These are phyloP conservation scores for Archaeoteleia sp. DNA, from an alignment of 2,888 invertebrate genomes.

Conservation along the genomic window DNA sequence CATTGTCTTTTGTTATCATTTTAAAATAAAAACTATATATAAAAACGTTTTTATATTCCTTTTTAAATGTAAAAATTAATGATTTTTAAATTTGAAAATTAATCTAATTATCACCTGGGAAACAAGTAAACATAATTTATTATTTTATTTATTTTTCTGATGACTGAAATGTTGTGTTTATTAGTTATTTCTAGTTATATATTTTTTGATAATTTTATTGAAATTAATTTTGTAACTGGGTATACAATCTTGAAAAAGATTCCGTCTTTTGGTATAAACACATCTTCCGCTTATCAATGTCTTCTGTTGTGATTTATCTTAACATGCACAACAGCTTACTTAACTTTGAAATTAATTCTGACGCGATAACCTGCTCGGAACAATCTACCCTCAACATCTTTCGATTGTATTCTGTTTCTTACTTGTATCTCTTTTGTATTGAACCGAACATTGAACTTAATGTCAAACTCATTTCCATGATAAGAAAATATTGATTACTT, in stretches of 20 bases:
- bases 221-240: slow-evolving; percentile 12
- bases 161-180: no score
- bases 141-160: no score
- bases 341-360: slow-evolving; percentile 25
- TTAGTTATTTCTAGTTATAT: no score
- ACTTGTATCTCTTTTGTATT: slow-evolving; percentile 3
- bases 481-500: background rate
- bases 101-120: no score
- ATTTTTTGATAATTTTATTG: no score
- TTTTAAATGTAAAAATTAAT: no score
- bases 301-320: slow-evolving; percentile 5
- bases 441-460: background rate
- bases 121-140: no score
- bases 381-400: slow-evolving; percentile 15
- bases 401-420: slow-evolving; percentile 8
- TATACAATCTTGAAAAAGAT: slow-evolving; percentile 3
- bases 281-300: slow-evolving; percentile 13
- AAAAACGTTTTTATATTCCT: no score
- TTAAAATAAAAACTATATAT: no score
- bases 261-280: slow-evolving; percentile 10
- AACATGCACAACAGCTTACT: slow-evolving; percentile 14
- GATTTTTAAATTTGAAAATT: no score
- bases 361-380: slow-evolving; percentile 16
- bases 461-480: slow-evolving; percentile 1
- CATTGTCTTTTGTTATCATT: no score